Percentiles rank a stretch among this genome's conserved stretches.
These are phyloP conservation scores for Chloebia gouldiae DNA, from an alignment of 2,113 vertebrate genomes.

Conservation along the genomic window DNA sequence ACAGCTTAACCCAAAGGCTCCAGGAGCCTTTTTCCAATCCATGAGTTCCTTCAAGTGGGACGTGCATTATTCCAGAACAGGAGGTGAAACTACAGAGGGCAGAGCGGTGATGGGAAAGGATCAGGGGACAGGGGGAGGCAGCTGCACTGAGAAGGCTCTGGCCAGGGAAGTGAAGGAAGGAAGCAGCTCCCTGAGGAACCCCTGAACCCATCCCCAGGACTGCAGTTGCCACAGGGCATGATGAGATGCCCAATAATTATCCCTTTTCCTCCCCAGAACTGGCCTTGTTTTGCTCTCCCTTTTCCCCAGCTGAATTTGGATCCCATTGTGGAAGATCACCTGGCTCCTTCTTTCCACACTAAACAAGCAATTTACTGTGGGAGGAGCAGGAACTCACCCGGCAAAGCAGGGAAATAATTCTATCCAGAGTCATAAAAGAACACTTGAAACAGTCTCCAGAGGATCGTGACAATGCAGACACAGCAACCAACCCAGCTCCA, in stretches of 20 bases:
- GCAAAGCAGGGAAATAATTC: background rate
- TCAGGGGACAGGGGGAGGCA: background rate
- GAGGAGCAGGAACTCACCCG: background rate
- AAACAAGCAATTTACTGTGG: background rate
- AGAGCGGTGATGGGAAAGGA: background rate
- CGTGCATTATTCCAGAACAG: background rate
- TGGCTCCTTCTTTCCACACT: background rate
- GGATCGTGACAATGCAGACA: background rate
- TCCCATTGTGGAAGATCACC: background rate
- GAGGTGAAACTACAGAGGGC: background rate
- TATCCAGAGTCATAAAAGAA: background rate
- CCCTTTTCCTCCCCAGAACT: background rate
- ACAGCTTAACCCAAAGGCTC: background rate
- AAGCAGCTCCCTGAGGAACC: background rate
- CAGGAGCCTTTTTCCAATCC: background rate
- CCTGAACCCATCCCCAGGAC: background rate
- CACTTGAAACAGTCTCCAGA: background rate
- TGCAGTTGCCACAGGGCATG: background rate
- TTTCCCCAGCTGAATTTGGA: background rate
- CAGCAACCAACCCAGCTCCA: background rate
- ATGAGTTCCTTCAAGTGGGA: background rate
- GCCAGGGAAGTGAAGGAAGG: background rate
- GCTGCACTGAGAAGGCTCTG: background rate
- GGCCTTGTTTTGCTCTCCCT: background rate
- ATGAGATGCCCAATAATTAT: rapidly evolving